These are phyloP conservation scores for Charadrius vociferus DNA, from an alignment of 2,113 vertebrate genomes.

Conservation along the genomic window DNA sequence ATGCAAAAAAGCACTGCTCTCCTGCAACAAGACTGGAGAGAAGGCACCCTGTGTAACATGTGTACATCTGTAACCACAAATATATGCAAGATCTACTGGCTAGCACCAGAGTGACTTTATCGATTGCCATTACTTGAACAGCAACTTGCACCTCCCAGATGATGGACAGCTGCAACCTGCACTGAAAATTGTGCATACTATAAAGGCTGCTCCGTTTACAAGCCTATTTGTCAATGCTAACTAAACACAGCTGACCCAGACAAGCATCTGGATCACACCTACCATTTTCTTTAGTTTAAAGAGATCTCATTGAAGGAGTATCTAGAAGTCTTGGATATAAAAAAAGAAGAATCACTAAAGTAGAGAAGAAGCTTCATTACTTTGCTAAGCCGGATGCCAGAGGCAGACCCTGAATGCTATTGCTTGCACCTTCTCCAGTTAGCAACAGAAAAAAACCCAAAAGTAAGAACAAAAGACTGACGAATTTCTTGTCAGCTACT, in stretches of 20 bases:
- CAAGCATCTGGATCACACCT: not conserved
- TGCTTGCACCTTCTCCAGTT: not conserved
- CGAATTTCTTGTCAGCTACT: not conserved
- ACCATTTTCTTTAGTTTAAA: not conserved
- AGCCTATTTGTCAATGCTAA: no score
- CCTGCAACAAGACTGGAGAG: not conserved
- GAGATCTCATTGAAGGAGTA: not conserved
- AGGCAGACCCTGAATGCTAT: not conserved
- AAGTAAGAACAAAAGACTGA: not conserved
- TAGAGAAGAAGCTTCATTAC: not conserved
- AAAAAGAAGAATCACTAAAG: not conserved
- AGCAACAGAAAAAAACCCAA: not conserved
- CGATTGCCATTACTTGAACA: no score
- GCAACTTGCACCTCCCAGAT: not conserved
- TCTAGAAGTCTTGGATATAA: not conserved
- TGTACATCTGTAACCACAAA: accelerated
- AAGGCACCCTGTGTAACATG: not conserved
- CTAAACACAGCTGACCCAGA: not conserved
- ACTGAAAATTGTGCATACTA: accelerated
- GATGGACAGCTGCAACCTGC: not conserved
- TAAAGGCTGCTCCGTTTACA: not conserved
- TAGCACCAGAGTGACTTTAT: not conserved
- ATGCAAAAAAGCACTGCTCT: not conserved
- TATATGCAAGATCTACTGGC: not conserved
- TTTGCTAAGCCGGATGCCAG: not conserved